phyloP scores from a whole-genome alignment of 2,888 invertebrate species.

The Ashinkailepas kermadecensis region DNA sequence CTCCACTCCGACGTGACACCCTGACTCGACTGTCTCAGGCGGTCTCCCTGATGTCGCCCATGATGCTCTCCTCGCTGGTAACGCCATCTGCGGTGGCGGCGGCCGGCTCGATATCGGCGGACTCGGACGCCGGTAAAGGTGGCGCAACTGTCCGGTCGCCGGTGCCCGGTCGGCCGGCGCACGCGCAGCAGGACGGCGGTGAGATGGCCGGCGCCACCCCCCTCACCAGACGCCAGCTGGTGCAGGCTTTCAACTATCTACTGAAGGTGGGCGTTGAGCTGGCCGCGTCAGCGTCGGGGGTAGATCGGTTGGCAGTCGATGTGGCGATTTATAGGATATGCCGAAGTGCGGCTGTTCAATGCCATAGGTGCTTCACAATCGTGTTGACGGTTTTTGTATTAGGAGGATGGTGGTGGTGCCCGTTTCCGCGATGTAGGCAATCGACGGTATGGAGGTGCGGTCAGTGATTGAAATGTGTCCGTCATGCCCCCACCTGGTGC shows the following conservation, averaged over 20 bases:
- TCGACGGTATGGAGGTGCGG: too few relatives aligned
- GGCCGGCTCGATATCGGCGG: not conserved
- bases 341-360: too few relatives aligned
- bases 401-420: too few relatives aligned
- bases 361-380: too few relatives aligned
- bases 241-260: constrained; percentile 79
- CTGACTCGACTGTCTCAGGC: not conserved
- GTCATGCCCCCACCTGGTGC: too few relatives aligned
- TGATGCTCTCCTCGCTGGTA: constrained; percentile 27
- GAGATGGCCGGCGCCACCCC: constrained; percentile 52
- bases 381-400: too few relatives aligned
- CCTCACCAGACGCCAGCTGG: constrained; percentile 75
- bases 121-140: constrained; percentile 23
- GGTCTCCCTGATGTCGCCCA: constrained; percentile 27
- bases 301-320: too few relatives aligned
- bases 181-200: not conserved
- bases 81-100: constrained; percentile 1
- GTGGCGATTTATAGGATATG: too few relatives aligned
- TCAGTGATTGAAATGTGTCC: too few relatives aligned
- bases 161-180: not conserved
- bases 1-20: too few relatives aligned
- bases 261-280: constrained; percentile 48
- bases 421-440: too few relatives aligned
- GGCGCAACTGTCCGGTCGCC: constrained; percentile 26
- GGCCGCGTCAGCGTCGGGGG: too few relatives aligned